Conservation (phyloP, 2,113 vertebrate species). For the Heterotilapia buettikoferi region DNA sequence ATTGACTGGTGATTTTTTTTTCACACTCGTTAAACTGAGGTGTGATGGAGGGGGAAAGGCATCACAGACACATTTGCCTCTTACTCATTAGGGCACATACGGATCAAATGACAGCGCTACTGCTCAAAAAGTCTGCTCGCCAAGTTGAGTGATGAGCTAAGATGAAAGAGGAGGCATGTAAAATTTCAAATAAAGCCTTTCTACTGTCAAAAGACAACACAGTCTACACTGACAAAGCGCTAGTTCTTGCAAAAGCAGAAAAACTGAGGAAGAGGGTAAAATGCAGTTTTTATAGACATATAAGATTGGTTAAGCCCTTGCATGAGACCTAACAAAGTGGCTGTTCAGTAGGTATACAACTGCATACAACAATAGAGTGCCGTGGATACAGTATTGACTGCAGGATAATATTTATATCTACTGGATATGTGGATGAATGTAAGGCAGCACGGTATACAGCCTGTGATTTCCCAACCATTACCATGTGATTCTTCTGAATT, state of each 20-base stretch:
- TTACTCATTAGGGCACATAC: not conserved
- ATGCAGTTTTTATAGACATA: not conserved
- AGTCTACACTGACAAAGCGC: not conserved
- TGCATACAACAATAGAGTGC: not conserved
- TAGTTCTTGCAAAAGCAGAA: not conserved
- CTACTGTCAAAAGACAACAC: not conserved
- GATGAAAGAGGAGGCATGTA: not conserved
- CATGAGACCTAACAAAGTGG: not conserved
- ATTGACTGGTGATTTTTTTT: not conserved
- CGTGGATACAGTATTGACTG: not conserved
- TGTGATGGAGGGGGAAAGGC: not conserved
- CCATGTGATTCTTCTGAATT: not conserved
- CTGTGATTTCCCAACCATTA: not conserved
- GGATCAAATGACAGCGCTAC: not conserved
- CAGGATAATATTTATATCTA: not conserved
- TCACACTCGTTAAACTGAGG: not conserved
- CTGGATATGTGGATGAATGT: not conserved
- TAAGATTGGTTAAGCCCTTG: not conserved
- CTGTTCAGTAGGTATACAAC: not conserved
- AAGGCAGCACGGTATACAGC: not conserved
- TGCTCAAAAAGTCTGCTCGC: not conserved
- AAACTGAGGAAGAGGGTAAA: not conserved
- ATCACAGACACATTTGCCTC: not conserved
- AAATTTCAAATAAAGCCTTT: not conserved
- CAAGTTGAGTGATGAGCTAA: not conserved